phyloP scores from a whole-genome alignment of 2,113 vertebrate genomes.

The Camelus dromedarius region DNA sequence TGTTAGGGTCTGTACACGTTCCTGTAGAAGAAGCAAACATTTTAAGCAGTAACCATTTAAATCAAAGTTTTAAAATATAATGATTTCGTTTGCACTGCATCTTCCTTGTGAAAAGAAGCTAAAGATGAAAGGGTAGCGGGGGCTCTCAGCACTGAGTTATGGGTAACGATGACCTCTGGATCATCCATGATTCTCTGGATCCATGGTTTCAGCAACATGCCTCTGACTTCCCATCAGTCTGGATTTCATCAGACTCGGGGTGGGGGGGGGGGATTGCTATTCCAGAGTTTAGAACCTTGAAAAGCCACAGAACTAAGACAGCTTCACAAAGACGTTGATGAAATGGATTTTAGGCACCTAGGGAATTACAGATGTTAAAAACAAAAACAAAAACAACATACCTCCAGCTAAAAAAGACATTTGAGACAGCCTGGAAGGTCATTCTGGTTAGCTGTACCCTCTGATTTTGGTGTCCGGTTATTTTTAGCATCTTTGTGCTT shows the following conservation, averaged over 20 bases:
- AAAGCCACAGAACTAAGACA: neutral
- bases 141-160: neutral
- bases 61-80: neutral
- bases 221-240: neutral
- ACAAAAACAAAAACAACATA: neutral
- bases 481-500: neutral
- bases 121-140: neutral
- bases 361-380: neutral
- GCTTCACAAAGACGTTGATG: neutral
- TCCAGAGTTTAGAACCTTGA: neutral
- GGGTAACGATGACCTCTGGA: neutral
- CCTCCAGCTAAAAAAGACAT: neutral
- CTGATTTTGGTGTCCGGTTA: neutral
- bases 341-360: neutral
- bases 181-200: neutral
- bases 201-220: rapidly evolving
- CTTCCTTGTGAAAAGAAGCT: neutral
- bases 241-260: too few relatives aligned
- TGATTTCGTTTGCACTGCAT: neutral
- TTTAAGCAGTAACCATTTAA: neutral
- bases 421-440: neutral
- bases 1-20: neutral
- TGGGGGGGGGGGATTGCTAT: too few relatives aligned
- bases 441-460: neutral
- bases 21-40: neutral